A percentile compares a stretch with the other conserved stretches of the same genome.
Evolutionary conservation across 2,888 invertebrate species (phyloP).

Genomic region (Ormia ochracea): DNA sequence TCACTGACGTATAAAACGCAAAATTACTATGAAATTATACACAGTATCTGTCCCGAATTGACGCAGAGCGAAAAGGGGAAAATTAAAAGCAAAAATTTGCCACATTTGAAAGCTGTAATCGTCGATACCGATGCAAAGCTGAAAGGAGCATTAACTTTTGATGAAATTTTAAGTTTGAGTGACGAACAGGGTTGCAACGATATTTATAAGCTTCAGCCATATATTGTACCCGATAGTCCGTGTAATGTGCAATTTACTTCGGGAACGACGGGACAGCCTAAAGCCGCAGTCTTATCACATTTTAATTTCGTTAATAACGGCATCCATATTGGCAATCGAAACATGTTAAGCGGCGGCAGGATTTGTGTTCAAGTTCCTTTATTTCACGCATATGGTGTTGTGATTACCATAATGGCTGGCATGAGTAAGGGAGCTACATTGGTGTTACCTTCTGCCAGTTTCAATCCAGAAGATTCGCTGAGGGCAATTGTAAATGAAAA

Average conservation of each 20-base stretch:
- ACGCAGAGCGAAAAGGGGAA: conserved; percentile 75
- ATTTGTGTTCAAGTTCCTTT: conserved; percentile 84
- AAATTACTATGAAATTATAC: conserved; percentile 83
- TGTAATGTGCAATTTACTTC: conserved; percentile 91
- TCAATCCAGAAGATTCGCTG: conserved; percentile 81
- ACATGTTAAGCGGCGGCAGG: conserved; percentile 75
- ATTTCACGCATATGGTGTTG: conserved; percentile 89
- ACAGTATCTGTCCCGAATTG: conserved; percentile 80
- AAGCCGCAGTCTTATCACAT: conserved; percentile 85
- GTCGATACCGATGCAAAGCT: conserved; percentile 76
- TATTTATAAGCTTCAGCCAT: conserved; percentile 76
- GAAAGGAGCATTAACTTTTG: conserved; percentile 77
- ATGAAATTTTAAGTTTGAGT: conserved; percentile 75
- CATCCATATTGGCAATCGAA: conserved; percentile 80
- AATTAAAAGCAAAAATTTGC: conserved; percentile 77
- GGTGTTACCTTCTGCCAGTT: conserved; percentile 80
- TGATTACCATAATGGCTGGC: conserved; percentile 80
- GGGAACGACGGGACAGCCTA: conserved; percentile 87
- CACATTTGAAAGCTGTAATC: conserved; percentile 80
- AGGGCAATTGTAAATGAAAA: conserved; percentile 82
- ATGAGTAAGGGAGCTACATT: conserved; percentile 81
- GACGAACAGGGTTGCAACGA: conserved; percentile 63
- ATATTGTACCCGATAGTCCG: conserved; percentile 82
- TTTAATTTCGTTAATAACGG: conserved; percentile 87
- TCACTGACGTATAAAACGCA: conserved; percentile 81